Percentiles rank a stretch among this genome's conserved stretches.
These are phyloP conservation scores for Luidia sarsii DNA, from an alignment of 53 echinoderm and acorn worm species.

Conservation along the genomic window DNA sequence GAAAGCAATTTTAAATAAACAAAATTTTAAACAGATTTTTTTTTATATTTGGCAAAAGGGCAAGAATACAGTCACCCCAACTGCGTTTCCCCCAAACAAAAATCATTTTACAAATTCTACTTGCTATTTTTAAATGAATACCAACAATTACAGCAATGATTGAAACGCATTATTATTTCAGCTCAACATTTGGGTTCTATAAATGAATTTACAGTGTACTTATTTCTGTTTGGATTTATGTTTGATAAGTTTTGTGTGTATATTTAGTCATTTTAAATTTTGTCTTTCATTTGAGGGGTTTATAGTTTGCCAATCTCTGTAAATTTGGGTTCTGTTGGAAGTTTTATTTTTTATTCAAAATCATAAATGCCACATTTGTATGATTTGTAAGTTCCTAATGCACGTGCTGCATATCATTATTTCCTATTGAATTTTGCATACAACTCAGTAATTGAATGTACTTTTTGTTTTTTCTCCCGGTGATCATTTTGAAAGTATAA, in stretches of 20 bases:
- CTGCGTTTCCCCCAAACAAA: no score
- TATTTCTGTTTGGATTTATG: conserved; percentile 18
- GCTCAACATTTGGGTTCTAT: not conserved
- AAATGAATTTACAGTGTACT: not conserved
- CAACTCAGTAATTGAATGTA: conserved; percentile 4
- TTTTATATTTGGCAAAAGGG: no score
- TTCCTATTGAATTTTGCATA: conserved; percentile 26
- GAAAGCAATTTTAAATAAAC: conserved; percentile 5
- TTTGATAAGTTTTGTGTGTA: conserved; percentile 27
- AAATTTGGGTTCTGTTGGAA: conserved; percentile 52
- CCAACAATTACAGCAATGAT: not conserved
- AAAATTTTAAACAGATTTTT: not conserved
- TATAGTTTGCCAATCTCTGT: conserved; percentile 35
- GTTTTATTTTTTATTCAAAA: conserved; percentile 24
- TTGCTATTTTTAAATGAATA: not conserved
- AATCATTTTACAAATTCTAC: no score
- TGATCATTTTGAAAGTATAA: not conserved
- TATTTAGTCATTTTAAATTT: conserved; percentile 41
- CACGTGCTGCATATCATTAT: conserved; percentile 20
- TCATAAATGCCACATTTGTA: not conserved
- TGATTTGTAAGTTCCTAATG: conserved; percentile 4
- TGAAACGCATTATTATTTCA: not conserved
- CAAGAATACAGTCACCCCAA: no score
- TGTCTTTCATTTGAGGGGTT: conserved; percentile 2
- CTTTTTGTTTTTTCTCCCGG: not conserved